Percentiles rank a stretch among this genome's conserved stretches.
These are phyloP conservation scores for Oligia strigilis DNA, from an alignment of 2,888 invertebrate species.

Conservation along the genomic window DNA sequence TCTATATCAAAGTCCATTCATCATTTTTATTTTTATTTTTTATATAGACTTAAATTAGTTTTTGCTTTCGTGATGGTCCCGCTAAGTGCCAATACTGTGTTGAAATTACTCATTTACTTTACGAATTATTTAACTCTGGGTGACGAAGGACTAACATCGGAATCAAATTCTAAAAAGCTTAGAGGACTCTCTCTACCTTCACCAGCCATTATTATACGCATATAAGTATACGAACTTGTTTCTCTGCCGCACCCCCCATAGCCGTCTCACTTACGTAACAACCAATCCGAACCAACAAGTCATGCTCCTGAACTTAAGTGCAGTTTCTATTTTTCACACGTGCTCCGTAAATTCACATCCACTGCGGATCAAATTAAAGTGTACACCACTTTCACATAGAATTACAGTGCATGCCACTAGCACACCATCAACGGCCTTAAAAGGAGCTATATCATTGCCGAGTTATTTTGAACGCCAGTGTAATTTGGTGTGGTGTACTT, in stretches of 20 bases:
- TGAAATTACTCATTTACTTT: not conserved
- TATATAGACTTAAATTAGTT: not conserved
- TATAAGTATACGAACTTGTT: not conserved
- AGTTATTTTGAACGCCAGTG: constrained; percentile 72
- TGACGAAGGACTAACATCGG: not conserved
- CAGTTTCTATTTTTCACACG: constrained; percentile 74
- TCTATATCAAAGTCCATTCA: too few relatives aligned
- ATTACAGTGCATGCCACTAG: constrained; percentile 68
- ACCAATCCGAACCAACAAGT: constrained; percentile 43
- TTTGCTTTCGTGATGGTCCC: not conserved
- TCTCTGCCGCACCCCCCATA: not conserved
- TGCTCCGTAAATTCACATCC: constrained; percentile 66
- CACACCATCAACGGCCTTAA: constrained; percentile 62
- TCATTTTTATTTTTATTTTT: too few relatives aligned
- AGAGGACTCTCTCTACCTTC: not conserved
- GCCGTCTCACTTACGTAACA: constrained; percentile 30
- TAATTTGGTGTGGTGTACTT: constrained; percentile 68
- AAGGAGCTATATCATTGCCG: constrained; percentile 71
- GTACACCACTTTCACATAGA: constrained; percentile 67
- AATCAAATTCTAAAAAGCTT: not conserved
- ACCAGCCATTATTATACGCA: not conserved
- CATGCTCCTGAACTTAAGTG: constrained; percentile 56
- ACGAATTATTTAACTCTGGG: not conserved
- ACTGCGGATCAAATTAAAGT: constrained; percentile 72
- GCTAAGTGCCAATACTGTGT: too few relatives aligned